Base-by-base conservation (phyloP, 2,888 invertebrate genomes). In the Pachycephus smyrnensis region DNA sequence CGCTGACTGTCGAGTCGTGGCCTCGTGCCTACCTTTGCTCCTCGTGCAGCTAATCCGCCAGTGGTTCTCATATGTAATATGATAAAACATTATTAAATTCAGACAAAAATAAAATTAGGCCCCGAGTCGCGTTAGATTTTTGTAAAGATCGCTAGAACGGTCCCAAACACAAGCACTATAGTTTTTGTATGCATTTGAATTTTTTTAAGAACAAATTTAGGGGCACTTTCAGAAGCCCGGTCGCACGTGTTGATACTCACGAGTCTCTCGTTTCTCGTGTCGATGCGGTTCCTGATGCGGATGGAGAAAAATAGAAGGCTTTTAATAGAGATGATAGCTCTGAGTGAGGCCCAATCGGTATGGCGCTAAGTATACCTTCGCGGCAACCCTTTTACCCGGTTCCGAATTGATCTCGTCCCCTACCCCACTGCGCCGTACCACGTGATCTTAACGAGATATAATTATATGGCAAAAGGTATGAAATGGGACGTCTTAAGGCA, bases 401-500 rank as follows among this genome's bases (percentile, higher is more conserved):
- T 55, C 55, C 15, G 55, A 55, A 55, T 23, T 23, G 71, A 31
- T 33, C 71, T 71, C 32, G 31, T 32, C 71, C 32, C 71, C 71
- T 33, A 12, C 71, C 71, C 32, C 71, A 33, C 4, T 12, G 71
- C 31, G 12, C 71, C 85, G 83, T 85, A 86, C 85, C 85, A 33
- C 84, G 86, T 84, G 84, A 87, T 89, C 87, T 86, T 88, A 89
- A 90, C 88, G 87, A 89, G 88, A 86, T 86, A 85, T 89, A 90
- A 89, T 90, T 89, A 88, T 86, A 89, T 84, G 85, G 87, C 86
- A 85, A 86, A 87, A 87, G 86, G 86, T 87, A 85, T 86, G 85
- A 83, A 85, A 40, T 77, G 69, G 85, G 87, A 88, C 88, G 86
- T 86, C 86, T 85, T 84, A 76, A 82, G 85, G 85, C 89, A 88